These are phyloP conservation scores for Vanessa tameamea DNA, from an alignment of 1,140 invertebrate species.

Conservation along the genomic window DNA sequence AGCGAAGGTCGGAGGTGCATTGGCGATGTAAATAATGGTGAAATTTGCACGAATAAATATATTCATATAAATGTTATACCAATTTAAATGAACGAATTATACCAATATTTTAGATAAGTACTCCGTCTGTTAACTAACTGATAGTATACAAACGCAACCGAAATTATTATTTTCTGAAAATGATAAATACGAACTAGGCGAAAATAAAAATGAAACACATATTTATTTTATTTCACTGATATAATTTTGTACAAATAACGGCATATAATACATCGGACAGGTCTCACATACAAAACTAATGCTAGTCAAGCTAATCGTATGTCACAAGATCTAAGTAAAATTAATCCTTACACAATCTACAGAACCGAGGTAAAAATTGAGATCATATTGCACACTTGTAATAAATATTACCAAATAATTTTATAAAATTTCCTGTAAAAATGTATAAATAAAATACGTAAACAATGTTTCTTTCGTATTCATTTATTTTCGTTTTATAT, in stretches of 20 bases:
- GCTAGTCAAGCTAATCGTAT: slow-evolving; percentile 74
- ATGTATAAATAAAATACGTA: slow-evolving; percentile 36
- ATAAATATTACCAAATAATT: neutral
- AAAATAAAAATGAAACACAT: slow-evolving; percentile 43
- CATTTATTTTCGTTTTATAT: slow-evolving; percentile 14
- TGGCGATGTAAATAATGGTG: too few species aligned
- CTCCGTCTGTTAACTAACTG: too few species aligned
- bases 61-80: too few species aligned
- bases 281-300: slow-evolving; percentile 80
- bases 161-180: too few species aligned
- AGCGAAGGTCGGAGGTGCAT: too few species aligned
- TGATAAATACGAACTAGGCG: neutral
- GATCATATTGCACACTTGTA: neutral
- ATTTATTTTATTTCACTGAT: slow-evolving; percentile 72
- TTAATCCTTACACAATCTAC: slow-evolving; percentile 14
- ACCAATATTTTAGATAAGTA: too few species aligned
- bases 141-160: too few species aligned
- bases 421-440: slow-evolving; percentile 31
- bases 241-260: slow-evolving; percentile 81
- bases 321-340: slow-evolving; percentile 61
- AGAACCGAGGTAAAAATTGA: slow-evolving; percentile 15
- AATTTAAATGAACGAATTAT: too few species aligned
- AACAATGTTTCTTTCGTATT: slow-evolving; percentile 16
- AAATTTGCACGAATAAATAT: too few species aligned
- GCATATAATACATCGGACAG: slow-evolving; percentile 79